Evolutionary conservation across 23 tunicate genomes (phyloP).

Genomic region (Halocynthia roretzi): DNA sequence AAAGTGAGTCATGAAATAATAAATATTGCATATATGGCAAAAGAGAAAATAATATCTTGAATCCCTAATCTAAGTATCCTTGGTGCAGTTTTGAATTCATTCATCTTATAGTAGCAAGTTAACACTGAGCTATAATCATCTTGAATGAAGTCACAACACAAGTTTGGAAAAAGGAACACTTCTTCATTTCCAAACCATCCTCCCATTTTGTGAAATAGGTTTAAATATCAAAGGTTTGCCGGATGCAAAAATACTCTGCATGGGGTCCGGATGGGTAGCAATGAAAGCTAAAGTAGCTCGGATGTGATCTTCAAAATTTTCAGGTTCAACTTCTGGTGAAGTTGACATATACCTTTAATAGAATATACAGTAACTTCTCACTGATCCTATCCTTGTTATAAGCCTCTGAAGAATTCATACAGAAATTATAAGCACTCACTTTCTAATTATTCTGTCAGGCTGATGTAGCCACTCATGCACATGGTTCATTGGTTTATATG

Average conservation of each 20-base stretch:
- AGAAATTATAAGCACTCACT: constrained; percentile 27
- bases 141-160: no score
- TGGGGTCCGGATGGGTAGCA: constrained; percentile 36
- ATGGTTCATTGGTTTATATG: constrained; percentile 25
- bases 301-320: constrained; percentile 41
- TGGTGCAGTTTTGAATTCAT: no score
- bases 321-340: constrained; percentile 82
- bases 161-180: no score
- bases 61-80: no score
- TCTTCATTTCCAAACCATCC: no score
- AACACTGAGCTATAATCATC: no score
- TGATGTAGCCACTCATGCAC: constrained; percentile 27
- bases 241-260: constrained; percentile 17
- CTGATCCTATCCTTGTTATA: no score
- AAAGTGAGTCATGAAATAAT: no score
- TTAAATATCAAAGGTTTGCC: constrained; percentile 3
- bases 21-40: no score
- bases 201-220: neutral
- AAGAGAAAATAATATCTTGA: no score
- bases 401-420: neutral
- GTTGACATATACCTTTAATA: constrained; percentile 65
- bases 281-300: constrained; percentile 39
- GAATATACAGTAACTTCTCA: neutral
- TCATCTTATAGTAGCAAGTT: no score
- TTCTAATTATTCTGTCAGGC: constrained; percentile 37